Conservation (phyloP, 2,888 invertebrate species). For the Tenthredo notha region DNA sequence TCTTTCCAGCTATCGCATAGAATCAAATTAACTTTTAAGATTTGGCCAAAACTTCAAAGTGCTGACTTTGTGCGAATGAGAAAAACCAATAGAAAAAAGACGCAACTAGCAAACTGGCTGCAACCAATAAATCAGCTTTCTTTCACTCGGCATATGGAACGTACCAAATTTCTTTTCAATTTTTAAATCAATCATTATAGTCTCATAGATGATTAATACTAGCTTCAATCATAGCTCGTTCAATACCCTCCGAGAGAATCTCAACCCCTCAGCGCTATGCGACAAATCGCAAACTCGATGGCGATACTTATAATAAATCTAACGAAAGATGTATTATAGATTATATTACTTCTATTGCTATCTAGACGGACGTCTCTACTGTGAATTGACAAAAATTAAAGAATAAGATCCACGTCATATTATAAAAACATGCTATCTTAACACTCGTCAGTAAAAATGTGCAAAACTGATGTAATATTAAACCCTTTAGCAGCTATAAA, state of each 20-base stretch:
- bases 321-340: not conserved
- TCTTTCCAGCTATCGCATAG: conserved; percentile 6
- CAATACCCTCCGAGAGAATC: not conserved
- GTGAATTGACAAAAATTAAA: not conserved
- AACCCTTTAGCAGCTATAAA: conserved; percentile 43
- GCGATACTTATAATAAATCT: not conserved
- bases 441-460: conserved; percentile 67
- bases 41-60: not conserved
- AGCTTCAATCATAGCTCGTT: not conserved
- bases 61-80: conserved; percentile 19
- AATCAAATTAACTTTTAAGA: not conserved
- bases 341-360: not conserved
- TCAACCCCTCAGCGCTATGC: not conserved
- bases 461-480: conserved; percentile 68
- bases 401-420: conserved; percentile 55
- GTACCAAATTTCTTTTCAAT: not conserved
- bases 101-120: not conserved
- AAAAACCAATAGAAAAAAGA: not conserved
- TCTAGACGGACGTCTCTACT: not conserved
- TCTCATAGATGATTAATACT: not conserved
- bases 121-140: not conserved
- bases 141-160: not conserved
- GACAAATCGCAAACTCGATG: not conserved
- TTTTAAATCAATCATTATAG: not conserved
- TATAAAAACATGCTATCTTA: conserved; percentile 57